These are phyloP conservation scores for Agrypnia vestita DNA, from an alignment of 1,140 invertebrate genomes.

Conservation along the genomic window DNA sequence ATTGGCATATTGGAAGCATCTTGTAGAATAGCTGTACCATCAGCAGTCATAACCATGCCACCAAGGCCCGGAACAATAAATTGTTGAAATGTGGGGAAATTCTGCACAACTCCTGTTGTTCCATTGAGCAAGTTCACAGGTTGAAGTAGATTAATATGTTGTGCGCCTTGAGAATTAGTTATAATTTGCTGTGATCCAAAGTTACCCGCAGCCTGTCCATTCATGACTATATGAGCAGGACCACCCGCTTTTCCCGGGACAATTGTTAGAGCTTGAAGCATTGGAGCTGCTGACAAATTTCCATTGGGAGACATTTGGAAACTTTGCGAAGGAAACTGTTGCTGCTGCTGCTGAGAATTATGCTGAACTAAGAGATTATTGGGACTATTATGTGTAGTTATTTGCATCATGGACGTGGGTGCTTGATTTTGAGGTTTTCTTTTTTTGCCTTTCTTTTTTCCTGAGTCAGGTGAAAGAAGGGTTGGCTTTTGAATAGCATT, in stretches of 20 bases:
- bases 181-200: constrained; percentile 81
- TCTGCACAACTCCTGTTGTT: constrained; percentile 80
- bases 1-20: constrained; percentile 80
- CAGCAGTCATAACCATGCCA: constrained; percentile 83
- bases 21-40: constrained; percentile 80
- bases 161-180: constrained; percentile 79
- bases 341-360: constrained; percentile 68
- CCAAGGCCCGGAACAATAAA: constrained; percentile 87
- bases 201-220: constrained; percentile 77
- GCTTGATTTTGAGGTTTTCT: constrained; percentile 81
- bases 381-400: constrained; percentile 76
- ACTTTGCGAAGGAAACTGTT: constrained; percentile 78
- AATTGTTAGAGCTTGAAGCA: constrained; percentile 84
- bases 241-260: constrained; percentile 83
- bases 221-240: constrained; percentile 82
- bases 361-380: constrained; percentile 72
- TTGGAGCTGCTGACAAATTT: constrained; percentile 75
- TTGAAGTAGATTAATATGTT: constrained; percentile 85
- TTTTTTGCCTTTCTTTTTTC: constrained; percentile 83
- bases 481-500: constrained; percentile 73
- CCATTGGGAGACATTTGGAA: constrained; percentile 78
- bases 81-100: constrained; percentile 86
- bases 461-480: constrained; percentile 79
- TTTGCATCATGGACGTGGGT: constrained; percentile 83
- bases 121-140: constrained; percentile 86